A percentile compares a stretch with the other conserved stretches of the same genome.
Evolutionary conservation across 2,113 vertebrate genomes (phyloP).

Genomic region (Apteryx owenii): DNA sequence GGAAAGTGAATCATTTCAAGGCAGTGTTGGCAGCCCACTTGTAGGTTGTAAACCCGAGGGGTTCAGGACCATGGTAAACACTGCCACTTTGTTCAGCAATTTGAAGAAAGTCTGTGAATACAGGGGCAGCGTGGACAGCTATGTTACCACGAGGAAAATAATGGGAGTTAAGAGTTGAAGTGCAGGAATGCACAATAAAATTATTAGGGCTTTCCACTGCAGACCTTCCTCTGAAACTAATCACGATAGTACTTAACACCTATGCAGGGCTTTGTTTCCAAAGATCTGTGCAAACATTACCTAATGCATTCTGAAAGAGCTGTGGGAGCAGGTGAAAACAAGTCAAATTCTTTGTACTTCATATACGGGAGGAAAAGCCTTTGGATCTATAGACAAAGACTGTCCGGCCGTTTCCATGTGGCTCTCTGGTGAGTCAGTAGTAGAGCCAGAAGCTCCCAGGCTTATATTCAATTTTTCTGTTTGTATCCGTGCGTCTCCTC

Average conservation of each 20-base stretch:
- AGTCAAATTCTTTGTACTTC: background rate
- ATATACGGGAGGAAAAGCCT: background rate
- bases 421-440: rapidly evolving
- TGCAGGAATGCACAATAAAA: background rate
- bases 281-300: background rate
- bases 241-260: background rate
- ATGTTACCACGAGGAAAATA: background rate
- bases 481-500: background rate
- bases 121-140: background rate
- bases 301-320: background rate
- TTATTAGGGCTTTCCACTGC: background rate
- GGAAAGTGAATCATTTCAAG: background rate
- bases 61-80: background rate
- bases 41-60: background rate
- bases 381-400: background rate
- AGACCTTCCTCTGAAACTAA: background rate
- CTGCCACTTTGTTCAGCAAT: background rate
- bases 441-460: constrained; percentile 6
- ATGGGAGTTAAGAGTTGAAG: background rate
- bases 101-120: background rate
- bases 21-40: constrained; percentile 1
- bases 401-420: background rate
- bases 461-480: background rate
- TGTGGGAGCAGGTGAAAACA: background rate
- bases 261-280: background rate